These are phyloP conservation scores for Nothocercus julius DNA, from an alignment of 2,113 vertebrate genomes.

Conservation along the genomic window DNA sequence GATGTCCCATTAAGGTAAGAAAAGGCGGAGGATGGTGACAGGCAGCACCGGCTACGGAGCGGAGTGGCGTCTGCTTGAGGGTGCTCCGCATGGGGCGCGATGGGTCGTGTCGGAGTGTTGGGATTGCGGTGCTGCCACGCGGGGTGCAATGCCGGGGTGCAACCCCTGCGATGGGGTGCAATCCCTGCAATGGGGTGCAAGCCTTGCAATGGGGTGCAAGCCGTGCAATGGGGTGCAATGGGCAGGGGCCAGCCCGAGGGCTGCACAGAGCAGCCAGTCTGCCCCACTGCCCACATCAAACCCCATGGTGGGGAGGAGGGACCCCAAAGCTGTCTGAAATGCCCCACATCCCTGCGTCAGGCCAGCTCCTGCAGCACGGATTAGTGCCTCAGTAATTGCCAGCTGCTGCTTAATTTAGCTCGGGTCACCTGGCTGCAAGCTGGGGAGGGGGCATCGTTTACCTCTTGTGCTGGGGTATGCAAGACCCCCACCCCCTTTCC, in stretches of 20 bases:
- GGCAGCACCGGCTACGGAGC: neutral
- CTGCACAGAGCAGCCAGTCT: neutral
- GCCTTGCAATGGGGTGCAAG: neutral
- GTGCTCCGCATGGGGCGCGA: neutral
- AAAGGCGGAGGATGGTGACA: neutral
- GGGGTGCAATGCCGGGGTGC: neutral
- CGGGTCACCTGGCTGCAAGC: conserved; percentile 27
- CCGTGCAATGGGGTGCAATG: neutral
- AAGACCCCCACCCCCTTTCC: neutral
- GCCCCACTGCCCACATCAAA: neutral
- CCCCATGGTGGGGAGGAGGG: neutral
- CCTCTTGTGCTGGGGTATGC: neutral
- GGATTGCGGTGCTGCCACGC: too few relatives aligned
- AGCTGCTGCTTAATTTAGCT: conserved; percentile 44
- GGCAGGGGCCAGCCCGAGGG: neutral
- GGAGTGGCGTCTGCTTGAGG: neutral
- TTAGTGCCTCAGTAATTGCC: conserved; percentile 25
- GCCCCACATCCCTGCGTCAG: neutral
- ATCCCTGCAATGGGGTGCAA: neutral
- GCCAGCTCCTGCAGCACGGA: conserved; percentile 9
- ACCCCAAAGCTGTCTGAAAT: neutral
- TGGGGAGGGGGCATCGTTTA: neutral
- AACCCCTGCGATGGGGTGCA: neutral
- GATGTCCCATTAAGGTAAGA: conserved; percentile 38
- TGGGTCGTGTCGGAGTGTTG: too few relatives aligned